Evolutionary conservation across 2,113 vertebrate genomes (phyloP).

Genomic region (Climacteris rufus): DNA sequence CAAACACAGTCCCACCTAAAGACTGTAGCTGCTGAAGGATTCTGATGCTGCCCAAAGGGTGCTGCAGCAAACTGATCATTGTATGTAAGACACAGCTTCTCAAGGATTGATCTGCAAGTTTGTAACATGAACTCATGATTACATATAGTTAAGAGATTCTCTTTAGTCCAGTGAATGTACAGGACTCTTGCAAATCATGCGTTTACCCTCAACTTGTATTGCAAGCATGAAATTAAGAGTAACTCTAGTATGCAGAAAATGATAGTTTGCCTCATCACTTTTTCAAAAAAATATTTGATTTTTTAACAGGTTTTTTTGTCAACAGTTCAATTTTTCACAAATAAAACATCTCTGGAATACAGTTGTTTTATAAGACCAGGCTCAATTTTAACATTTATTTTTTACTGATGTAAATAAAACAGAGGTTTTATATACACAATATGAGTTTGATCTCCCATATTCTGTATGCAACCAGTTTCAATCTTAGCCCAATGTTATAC

Average conservation of each 20-base stretch:
- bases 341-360: not conserved
- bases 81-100: not conserved
- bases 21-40: not conserved
- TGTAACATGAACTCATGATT: not conserved
- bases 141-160: not conserved
- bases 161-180: not conserved
- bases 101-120: not conserved
- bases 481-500: not conserved
- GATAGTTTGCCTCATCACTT: not conserved
- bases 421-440: not conserved
- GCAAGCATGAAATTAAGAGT: not conserved
- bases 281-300: not conserved
- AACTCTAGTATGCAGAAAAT: not conserved
- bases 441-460: not conserved
- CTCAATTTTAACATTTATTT: not conserved
- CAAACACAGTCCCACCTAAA: not conserved
- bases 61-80: not conserved
- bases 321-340: not conserved
- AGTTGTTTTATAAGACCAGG: not conserved
- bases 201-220: not conserved
- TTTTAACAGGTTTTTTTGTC: not conserved
- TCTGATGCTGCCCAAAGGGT: not conserved
- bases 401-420: slow-evolving; percentile 41
- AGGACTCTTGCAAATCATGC: not conserved
- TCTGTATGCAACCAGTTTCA: not conserved